A percentile compares a stretch with the other conserved stretches of the same genome.
These are phyloP conservation scores for Vimba vimba DNA, from an alignment of 2,113 vertebrate species.

Conservation along the genomic window DNA sequence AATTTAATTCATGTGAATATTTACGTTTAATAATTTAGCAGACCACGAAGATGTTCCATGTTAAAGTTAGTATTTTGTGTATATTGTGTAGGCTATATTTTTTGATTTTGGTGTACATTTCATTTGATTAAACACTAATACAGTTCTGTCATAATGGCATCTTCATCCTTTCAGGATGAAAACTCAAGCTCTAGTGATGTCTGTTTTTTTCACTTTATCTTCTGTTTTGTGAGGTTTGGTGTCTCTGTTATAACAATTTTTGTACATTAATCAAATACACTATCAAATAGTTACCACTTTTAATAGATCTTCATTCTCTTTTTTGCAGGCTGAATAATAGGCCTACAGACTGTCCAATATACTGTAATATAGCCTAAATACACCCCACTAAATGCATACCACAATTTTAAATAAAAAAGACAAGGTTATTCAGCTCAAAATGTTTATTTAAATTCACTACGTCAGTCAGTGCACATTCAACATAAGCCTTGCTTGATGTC, in stretches of 20 bases:
- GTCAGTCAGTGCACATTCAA: not conserved
- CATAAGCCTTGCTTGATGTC: not conserved
- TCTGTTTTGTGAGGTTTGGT: not conserved
- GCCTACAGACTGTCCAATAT: not conserved
- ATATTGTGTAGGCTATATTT: not conserved
- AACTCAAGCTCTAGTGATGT: not conserved
- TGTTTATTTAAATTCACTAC: constrained; percentile 49
- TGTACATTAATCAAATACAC: not conserved
- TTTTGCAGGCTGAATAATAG: not conserved
- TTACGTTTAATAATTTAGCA: not conserved
- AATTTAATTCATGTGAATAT: not conserved
- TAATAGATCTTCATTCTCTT: not conserved
- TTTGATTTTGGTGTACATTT: not conserved
- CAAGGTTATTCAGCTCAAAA: constrained; percentile 20
- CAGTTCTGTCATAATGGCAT: not conserved
- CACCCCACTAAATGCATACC: not conserved
- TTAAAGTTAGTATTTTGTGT: not conserved
- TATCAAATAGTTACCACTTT: not conserved
- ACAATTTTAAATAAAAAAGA: not conserved
- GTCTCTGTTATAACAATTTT: not conserved
- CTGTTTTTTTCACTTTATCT: not conserved
- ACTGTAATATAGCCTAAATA: not conserved
- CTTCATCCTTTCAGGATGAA: not conserved
- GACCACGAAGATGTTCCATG: not conserved
- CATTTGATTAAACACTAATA: not conserved